Conservation (phyloP, 2,113 vertebrate genomes). For the Sterrhoptilus dennistouni region DNA sequence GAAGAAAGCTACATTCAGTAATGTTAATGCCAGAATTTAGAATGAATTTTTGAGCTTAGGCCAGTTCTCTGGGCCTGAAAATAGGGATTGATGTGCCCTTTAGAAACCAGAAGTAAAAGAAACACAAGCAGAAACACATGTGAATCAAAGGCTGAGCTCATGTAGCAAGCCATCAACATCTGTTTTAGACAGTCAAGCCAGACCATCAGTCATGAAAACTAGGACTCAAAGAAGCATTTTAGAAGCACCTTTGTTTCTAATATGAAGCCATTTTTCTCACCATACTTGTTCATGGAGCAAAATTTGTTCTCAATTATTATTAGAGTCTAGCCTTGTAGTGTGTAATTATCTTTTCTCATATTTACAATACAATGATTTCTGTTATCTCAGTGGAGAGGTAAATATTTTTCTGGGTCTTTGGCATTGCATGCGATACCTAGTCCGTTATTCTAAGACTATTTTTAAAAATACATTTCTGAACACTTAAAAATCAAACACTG, state of each 20-base stretch:
- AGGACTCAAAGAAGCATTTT: neutral
- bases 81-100: rapidly evolving
- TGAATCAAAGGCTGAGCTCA: neutral
- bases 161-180: neutral
- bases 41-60: neutral
- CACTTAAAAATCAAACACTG: neutral
- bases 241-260: neutral
- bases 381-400: neutral
- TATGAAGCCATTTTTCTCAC: neutral
- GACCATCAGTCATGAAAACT: neutral
- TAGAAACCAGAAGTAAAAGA: neutral
- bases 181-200: neutral
- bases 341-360: neutral
- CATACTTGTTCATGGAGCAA: neutral
- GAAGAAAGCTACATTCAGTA: neutral
- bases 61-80: neutral
- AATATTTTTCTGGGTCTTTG: neutral
- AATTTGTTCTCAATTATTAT: neutral
- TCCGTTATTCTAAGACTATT: neutral
- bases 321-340: neutral
- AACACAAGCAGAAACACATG: neutral
- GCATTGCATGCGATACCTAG: neutral
- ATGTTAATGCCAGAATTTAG: neutral
- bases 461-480: neutral
- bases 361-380: neutral